Conservation (phyloP, 2,113 vertebrate genomes). For the Acrocephalus kingi region DNA sequence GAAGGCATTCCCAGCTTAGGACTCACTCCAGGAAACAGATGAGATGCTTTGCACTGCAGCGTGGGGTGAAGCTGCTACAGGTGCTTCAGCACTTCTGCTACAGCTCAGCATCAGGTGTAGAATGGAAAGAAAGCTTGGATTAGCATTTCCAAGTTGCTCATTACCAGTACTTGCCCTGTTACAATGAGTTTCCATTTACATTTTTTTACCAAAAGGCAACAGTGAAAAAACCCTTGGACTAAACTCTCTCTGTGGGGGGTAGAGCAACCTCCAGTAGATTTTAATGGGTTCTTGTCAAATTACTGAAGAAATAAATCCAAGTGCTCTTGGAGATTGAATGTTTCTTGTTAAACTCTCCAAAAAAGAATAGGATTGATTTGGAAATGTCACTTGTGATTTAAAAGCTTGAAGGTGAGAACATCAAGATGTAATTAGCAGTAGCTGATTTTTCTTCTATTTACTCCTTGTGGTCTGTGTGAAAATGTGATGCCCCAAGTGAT, state of each 20-base stretch:
- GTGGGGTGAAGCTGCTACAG: neutral
- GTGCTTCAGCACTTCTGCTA: neutral
- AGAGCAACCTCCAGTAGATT: conserved; percentile 9
- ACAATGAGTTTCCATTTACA: neutral
- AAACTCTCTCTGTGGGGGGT: conserved; percentile 16
- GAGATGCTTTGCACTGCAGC: neutral
- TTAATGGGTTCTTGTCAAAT: conserved; percentile 47
- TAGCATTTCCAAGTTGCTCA: neutral
- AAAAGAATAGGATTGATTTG: conserved; percentile 49
- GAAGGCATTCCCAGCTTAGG: neutral
- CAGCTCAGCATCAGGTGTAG: neutral
- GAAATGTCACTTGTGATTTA: conserved; percentile 39
- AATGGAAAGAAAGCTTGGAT: neutral
- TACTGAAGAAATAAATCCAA: conserved; percentile 19
- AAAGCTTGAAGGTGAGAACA: neutral
- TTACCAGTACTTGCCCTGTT: neutral
- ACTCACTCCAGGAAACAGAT: neutral
- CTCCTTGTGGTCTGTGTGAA: neutral
- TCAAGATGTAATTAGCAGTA: neutral
- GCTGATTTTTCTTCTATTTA: neutral
- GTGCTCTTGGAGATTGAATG: neutral
- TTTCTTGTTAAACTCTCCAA: conserved; percentile 48
- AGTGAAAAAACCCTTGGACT: conserved; percentile 44
- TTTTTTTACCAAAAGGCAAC: conserved; percentile 16
- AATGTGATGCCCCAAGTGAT: neutral